A percentile compares a stretch with the other conserved stretches of the same genome.
These are phyloP conservation scores for Karalla daura DNA, from an alignment of 2,797 vertebrate genomes.

Conservation along the genomic window DNA sequence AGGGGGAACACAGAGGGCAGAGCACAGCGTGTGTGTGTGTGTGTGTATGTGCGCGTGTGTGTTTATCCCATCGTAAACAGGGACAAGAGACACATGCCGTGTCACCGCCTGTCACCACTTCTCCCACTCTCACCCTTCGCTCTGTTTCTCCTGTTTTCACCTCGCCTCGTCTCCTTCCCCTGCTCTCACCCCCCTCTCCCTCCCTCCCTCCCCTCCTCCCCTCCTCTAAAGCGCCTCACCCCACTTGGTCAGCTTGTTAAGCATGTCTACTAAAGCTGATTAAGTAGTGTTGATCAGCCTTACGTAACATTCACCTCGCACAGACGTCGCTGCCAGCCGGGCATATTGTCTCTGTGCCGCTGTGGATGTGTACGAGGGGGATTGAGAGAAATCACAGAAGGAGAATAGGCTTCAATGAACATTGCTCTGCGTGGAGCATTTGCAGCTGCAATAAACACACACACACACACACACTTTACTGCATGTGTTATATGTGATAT, in stretches of 20 bases:
- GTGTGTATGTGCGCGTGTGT: slow-evolving; percentile 62
- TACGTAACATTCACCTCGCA: slow-evolving; percentile 76
- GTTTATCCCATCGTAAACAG: slow-evolving; percentile 79
- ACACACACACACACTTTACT: neutral
- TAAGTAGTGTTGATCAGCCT: slow-evolving; percentile 79
- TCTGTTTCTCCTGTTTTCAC: slow-evolving; percentile 25
- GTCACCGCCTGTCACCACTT: slow-evolving; percentile 79
- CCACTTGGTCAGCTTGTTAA: slow-evolving; percentile 78
- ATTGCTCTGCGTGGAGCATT: slow-evolving; percentile 23
- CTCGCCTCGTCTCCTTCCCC: slow-evolving; percentile 23
- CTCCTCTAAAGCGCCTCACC: slow-evolving; percentile 14
- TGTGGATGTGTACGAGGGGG: slow-evolving; percentile 24
- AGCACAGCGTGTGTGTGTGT: slow-evolving; percentile 66
- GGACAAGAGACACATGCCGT: slow-evolving; percentile 76
- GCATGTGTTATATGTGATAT: slow-evolving; percentile 15
- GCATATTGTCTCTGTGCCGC: slow-evolving; percentile 42
- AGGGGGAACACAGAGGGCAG: slow-evolving; percentile 72
- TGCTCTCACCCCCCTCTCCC: slow-evolving; percentile 7
- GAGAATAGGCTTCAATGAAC: slow-evolving; percentile 54
- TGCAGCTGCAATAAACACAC: slow-evolving; percentile 1
- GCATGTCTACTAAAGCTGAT: slow-evolving; percentile 80
- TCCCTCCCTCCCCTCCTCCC: slow-evolving; percentile 11
- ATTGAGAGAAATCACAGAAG: slow-evolving; percentile 42
- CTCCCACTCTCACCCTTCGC: slow-evolving; percentile 51
- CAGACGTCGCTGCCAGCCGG: slow-evolving; percentile 60